Conservation (phyloP, 35 echinoderm and acorn worm genomes). For the Acanthaster planci region DNA sequence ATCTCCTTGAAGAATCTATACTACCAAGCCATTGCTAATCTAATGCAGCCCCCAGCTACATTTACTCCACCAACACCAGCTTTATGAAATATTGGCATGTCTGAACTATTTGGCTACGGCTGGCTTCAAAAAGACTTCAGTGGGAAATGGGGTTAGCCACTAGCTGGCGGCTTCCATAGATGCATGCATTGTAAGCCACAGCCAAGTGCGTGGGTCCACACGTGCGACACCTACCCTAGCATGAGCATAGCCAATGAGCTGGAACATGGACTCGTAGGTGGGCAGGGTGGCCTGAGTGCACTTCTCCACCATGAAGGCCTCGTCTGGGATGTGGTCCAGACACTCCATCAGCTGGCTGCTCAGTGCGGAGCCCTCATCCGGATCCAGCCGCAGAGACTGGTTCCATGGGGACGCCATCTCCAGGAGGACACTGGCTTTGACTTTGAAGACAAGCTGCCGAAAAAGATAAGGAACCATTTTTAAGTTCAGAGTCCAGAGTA, state of each 20-base stretch:
- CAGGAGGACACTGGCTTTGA: conserved; percentile 58
- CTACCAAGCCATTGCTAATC: no score
- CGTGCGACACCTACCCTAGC: conserved; percentile 44
- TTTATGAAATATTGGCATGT: no score
- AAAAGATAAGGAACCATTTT: neutral
- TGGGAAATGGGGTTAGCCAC: no score
- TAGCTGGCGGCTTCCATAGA: no score
- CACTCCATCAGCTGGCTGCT: conserved; percentile 52
- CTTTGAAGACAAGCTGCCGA: conserved; percentile 76
- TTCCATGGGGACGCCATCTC: conserved; percentile 67
- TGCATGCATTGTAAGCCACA: no score
- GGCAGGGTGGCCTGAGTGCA: conserved; percentile 69
- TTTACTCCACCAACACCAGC: no score
- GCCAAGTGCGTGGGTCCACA: no score
- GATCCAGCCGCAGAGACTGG: neutral
- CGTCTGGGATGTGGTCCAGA: conserved; percentile 67
- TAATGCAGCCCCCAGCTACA: no score
- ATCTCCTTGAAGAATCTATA: no score
- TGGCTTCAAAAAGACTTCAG: no score
- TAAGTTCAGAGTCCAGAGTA: no score
- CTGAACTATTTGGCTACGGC: no score
- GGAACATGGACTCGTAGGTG: conserved; percentile 43
- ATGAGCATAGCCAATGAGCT: conserved; percentile 64
- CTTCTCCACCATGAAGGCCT: conserved; percentile 45
- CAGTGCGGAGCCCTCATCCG: conserved; percentile 26